Percentiles rank a stretch among this genome's conserved stretches.
Conservation (phyloP, 2,888 invertebrate genomes). For the Spodoptera picta region DNA sequence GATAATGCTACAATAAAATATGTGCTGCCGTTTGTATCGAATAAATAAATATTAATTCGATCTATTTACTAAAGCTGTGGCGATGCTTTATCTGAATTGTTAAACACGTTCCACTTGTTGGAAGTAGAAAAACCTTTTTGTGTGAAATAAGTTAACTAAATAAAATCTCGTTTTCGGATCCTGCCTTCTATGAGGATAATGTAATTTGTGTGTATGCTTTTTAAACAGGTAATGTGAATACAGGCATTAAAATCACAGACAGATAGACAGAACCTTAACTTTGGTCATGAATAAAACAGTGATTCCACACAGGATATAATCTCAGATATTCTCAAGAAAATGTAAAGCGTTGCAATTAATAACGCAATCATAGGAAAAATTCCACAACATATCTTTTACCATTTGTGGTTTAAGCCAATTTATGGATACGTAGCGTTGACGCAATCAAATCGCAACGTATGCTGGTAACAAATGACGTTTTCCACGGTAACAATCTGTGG, state of each 20-base stretch:
- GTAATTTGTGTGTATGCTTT: neutral
- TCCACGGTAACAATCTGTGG: constrained; percentile 54
- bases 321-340: constrained; percentile 35
- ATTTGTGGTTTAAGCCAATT: constrained; percentile 33
- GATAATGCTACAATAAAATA: too few relatives aligned
- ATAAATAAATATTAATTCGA: constrained; percentile 6
- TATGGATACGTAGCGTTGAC: constrained; percentile 18
- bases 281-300: constrained; percentile 34
- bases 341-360: constrained; percentile 41
- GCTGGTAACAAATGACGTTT: constrained; percentile 51
- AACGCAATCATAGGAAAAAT: constrained; percentile 40
- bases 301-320: constrained; percentile 25
- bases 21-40: too few relatives aligned
- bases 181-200: neutral
- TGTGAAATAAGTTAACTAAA: constrained; percentile 6
- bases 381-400: constrained; percentile 35
- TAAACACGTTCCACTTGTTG: constrained; percentile 27
- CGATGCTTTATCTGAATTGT: constrained; percentile 31
- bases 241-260: constrained; percentile 1
- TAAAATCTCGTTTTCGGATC: constrained; percentile 8
- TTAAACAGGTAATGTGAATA: neutral
- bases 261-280: constrained; percentile 6
- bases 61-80: constrained; percentile 6
- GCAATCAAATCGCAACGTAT: constrained; percentile 38
- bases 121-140: constrained; percentile 7